These are phyloP conservation scores for Drosophila subpulchrella DNA, from an alignment of 1,140 invertebrate genomes.

Conservation along the genomic window DNA sequence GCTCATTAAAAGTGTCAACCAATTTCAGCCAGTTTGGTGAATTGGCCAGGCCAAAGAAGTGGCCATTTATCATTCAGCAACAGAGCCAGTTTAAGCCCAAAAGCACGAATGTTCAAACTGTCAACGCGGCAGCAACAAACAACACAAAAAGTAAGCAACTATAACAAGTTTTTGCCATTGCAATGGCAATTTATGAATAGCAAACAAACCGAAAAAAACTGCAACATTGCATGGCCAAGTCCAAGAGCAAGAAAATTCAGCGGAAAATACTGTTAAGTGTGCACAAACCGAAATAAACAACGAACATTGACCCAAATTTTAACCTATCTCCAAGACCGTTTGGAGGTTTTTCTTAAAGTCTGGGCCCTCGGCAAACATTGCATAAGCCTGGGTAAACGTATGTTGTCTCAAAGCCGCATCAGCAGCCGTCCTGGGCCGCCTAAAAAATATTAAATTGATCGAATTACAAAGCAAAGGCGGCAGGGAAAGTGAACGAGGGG, in stretches of 20 bases:
- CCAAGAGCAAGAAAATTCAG: conserved; percentile 71
- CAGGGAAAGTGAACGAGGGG: conserved; percentile 43
- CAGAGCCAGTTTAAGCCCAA: conserved; percentile 24
- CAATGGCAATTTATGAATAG: conserved; percentile 36
- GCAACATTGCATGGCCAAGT: conserved; percentile 76
- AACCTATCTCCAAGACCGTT: conserved; percentile 55
- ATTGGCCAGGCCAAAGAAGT: conserved; percentile 21
- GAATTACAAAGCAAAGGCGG: conserved; percentile 68
- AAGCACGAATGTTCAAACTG: conserved; percentile 46
- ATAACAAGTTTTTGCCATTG: conserved; percentile 57
- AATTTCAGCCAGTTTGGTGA: conserved; percentile 9
- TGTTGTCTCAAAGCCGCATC: conserved; percentile 19
- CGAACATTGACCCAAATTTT: conserved; percentile 75
- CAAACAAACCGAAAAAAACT: conserved; percentile 42
- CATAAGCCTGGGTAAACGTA: conserved; percentile 46
- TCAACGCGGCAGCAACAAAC: conserved; percentile 48
- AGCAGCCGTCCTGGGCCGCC: conserved; percentile 67
- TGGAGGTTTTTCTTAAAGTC: conserved; percentile 26
- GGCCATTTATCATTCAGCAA: conserved; percentile 16
- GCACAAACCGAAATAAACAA: conserved; percentile 61
- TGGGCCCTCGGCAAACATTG: conserved; percentile 66
- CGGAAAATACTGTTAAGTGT: conserved; percentile 71
- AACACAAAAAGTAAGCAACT: conserved; percentile 17
- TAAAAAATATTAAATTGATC: conserved; percentile 44
- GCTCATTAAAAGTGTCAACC: conserved; percentile 29